These are phyloP conservation scores for Gnathonemus longibarbis DNA, from an alignment of 2,113 vertebrate genomes.

Conservation along the genomic window DNA sequence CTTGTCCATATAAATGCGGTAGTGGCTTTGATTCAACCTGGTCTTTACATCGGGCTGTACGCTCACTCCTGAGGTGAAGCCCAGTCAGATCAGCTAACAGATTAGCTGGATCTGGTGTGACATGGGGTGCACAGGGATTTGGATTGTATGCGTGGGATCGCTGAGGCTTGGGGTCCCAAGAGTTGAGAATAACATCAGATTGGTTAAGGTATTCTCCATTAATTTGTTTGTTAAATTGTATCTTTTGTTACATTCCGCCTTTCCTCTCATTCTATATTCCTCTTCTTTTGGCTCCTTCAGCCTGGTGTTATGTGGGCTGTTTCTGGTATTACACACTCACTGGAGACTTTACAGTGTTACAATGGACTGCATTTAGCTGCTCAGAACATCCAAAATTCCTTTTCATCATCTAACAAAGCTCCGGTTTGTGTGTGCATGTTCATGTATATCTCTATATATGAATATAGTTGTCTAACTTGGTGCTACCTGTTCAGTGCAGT, in stretches of 20 bases:
- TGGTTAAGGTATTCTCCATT: not conserved
- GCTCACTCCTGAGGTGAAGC: not conserved
- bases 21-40: not conserved
- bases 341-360: not conserved
- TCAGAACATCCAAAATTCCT: not conserved
- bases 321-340: not conserved
- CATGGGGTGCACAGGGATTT: not conserved
- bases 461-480: not conserved
- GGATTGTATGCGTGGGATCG: not conserved
- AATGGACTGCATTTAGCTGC: not conserved
- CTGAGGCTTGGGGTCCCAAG: not conserved
- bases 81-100: not conserved
- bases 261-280: not conserved
- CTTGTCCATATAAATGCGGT: not conserved
- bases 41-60: not conserved
- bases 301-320: slow-evolving; percentile 5
- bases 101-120: not conserved
- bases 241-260: not conserved
- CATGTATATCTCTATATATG: not conserved
- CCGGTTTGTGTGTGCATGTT: not conserved
- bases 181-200: not conserved
- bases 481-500: not conserved
- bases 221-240: not conserved
- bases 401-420: not conserved
- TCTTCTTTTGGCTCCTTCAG: not conserved